phyloP scores from a whole-genome alignment of 2,888 invertebrate species.

The Aphidoletes aphidimyza region DNA sequence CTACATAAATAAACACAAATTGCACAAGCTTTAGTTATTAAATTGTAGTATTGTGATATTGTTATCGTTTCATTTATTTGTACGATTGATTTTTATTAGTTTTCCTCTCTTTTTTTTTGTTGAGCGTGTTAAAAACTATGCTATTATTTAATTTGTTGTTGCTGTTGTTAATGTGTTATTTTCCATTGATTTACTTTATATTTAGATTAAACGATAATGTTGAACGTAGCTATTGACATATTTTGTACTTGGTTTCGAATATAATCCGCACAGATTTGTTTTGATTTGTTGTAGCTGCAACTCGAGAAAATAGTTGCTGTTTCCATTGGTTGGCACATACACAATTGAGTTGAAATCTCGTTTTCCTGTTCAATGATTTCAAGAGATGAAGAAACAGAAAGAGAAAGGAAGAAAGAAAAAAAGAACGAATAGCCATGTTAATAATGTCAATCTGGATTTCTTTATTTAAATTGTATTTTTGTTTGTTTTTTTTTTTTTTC shows the following conservation, averaged over 20 bases:
- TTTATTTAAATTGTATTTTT: too few species aligned
- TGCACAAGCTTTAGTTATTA: too few species aligned
- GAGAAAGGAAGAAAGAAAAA: neutral
- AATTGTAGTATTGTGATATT: too few species aligned
- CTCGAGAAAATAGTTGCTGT: neutral
- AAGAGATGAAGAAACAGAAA: neutral
- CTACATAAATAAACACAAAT: too few species aligned
- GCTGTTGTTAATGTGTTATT: neutral
- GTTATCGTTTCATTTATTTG: neutral
- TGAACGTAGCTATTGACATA: neutral
- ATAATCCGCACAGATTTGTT: neutral
- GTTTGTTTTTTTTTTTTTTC: neutral
- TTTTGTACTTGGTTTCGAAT: slow-evolving; percentile 25
- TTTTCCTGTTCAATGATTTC: slow-evolving; percentile 3
- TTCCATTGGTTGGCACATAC: neutral
- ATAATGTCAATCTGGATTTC: too few species aligned
- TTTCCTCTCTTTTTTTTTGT: too few species aligned
- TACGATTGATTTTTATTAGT: too few species aligned
- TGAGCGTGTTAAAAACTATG: too few species aligned
- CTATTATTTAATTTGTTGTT: too few species aligned
- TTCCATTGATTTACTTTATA: neutral
- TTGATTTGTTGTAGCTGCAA: neutral
- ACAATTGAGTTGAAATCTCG: neutral
- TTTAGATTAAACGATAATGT: neutral
- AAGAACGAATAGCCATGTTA: too few species aligned